Conservation (phyloP, 2,888 invertebrate species). For the Dasysyrphus tricinctus region DNA sequence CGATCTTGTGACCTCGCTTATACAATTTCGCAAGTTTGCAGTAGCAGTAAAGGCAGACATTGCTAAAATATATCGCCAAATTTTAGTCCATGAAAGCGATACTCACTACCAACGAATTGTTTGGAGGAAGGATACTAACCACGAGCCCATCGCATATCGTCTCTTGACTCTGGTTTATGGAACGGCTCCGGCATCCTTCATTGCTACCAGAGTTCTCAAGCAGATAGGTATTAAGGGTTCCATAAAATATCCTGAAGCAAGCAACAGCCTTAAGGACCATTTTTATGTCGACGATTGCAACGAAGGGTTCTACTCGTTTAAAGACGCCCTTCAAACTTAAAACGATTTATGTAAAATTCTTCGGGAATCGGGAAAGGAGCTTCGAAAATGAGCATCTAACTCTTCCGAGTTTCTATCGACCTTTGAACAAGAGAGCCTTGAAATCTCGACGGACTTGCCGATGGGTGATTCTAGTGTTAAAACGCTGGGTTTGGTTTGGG, state of each 20-base stretch:
- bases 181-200: constrained; percentile 30
- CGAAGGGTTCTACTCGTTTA: constrained; percentile 3
- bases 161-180: constrained; percentile 38
- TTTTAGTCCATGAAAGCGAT: background rate
- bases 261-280: constrained; percentile 10
- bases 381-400: constrained; percentile 6
- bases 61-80: constrained; percentile 19
- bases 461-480: constrained; percentile 17
- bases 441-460: constrained; percentile 1
- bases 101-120: background rate
- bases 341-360: background rate
- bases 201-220: constrained; percentile 35
- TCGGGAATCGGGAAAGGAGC: background rate
- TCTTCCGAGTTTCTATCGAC: background rate
- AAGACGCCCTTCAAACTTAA: background rate
- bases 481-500: constrained; percentile 15
- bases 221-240: constrained; percentile 31
- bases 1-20: background rate
- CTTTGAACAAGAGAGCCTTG: background rate
- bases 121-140: background rate
- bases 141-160: constrained; percentile 32
- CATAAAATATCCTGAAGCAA: background rate
- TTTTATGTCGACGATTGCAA: constrained; percentile 8
- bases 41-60: constrained; percentile 20
- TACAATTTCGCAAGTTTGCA: constrained; percentile 22